Evolutionary conservation across 2,888 invertebrate genomes (phyloP), one percentile per base, ranked within the genome.

Genomic region (Neocrepidodera transversa): DNA sequence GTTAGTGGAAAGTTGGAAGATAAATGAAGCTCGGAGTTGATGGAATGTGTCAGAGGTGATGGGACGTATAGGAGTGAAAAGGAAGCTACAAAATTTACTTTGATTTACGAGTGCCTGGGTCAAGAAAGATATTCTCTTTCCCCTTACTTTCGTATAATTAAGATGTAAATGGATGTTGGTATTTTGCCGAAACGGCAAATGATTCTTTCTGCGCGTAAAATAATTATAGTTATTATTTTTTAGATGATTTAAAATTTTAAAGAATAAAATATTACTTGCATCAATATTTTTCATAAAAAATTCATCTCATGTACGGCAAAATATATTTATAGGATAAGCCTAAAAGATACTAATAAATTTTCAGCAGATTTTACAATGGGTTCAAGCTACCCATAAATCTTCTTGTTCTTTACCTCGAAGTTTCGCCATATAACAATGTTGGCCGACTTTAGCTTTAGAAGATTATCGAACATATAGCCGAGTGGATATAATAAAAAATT

Each of bases 71-170:
- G 26, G 40, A 18, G 47, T 30, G 50, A n/a, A 38, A 50, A 48
- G 45, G 36, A 55, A 55, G 40, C 32, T 47, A 45, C 47, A 48
- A 38, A 55, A 40, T 54, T 48, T 23, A 35, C 20, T 55, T 55
- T 55, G 48, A 55, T 55, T 55, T 38, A 55, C 55, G 55, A 55
- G 48, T n/a, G 49, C 13, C 50, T 36, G 50, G 50, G 50, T 50
- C 50, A 50, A 50, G 35, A 36, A n/a, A 13, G 50, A 50, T 36
- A 50, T 36, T 36, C 50, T 17, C 35, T 50, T 23, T 49, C 17
- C 20, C 10, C 17, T 18, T 23, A 20, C 17, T 49, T 32, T 50
- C 18, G 16, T 36, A 50, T 50, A 50, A 50, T 50, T 50, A 36
- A 50, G 50, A 50, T 36, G 50, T 36, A 50, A 50, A 50, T 50